A percentile compares a stretch with the other conserved stretches of the same genome.
Evolutionary conservation across 2,797 vertebrate genomes (phyloP).

Genomic region (Crocidura indochinensis): DNA sequence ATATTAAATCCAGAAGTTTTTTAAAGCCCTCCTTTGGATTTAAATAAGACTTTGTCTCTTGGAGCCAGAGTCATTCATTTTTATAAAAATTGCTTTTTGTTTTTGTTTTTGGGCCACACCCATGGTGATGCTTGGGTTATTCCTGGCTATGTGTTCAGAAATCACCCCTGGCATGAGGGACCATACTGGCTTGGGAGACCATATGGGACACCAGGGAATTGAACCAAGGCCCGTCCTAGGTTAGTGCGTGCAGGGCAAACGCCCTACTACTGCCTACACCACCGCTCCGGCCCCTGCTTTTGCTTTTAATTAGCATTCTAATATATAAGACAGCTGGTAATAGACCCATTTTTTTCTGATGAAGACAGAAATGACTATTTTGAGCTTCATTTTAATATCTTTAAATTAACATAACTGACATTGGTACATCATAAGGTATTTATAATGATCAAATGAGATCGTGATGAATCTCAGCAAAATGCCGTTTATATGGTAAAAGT

Average conservation of each 20-base stretch:
- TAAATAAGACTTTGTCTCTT: slow-evolving; percentile 40
- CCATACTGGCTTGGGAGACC: too few species aligned
- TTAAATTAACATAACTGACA: not conserved
- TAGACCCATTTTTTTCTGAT: slow-evolving; percentile 19
- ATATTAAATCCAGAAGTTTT: slow-evolving; percentile 46
- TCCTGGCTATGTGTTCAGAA: too few species aligned
- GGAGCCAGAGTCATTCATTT: slow-evolving; percentile 31
- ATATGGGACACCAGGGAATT: too few species aligned
- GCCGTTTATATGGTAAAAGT: not conserved
- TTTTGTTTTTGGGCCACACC: too few species aligned
- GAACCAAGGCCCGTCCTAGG: too few species aligned
- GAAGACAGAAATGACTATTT: slow-evolving; percentile 40
- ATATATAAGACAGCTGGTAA: not conserved
- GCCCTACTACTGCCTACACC: too few species aligned
- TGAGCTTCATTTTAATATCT: slow-evolving; percentile 24
- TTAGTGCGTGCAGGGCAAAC: too few species aligned
- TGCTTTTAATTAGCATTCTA: slow-evolving; percentile 49
- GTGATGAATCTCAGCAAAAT: slow-evolving; percentile 16
- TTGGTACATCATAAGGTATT: not conserved
- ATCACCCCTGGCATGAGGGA: too few species aligned
- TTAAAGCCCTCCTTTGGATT: slow-evolving; percentile 35
- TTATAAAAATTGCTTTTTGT: slow-evolving; percentile 6
- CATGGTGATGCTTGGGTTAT: too few species aligned
- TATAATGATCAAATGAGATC: not conserved
- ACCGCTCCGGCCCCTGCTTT: not conserved